These are phyloP conservation scores for Aphidius colemani DNA, from an alignment of 2,888 invertebrate genomes.

Conservation along the genomic window DNA sequence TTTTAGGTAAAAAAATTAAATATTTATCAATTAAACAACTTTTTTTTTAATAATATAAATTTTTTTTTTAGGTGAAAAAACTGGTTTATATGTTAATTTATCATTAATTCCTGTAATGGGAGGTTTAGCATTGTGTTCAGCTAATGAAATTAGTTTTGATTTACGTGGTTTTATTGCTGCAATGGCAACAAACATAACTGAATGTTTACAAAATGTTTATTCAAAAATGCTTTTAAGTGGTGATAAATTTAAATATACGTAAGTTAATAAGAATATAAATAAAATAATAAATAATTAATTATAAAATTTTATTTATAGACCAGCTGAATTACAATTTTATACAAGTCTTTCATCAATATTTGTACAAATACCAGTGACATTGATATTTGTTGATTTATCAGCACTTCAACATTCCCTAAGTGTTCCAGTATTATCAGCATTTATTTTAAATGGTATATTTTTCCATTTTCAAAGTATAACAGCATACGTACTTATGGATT, in stretches of 20 bases:
- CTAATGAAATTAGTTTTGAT: constrained; percentile 79
- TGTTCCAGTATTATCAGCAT: constrained; percentile 63
- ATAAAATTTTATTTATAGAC: constrained; percentile 60
- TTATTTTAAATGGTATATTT: constrained; percentile 73
- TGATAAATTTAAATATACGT: constrained; percentile 76
- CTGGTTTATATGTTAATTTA: constrained; percentile 71
- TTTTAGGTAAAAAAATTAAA: constrained; percentile 62
- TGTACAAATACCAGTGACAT: constrained; percentile 73
- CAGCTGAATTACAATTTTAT: constrained; percentile 79
- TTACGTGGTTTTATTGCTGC: constrained; percentile 74
- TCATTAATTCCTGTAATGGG: constrained; percentile 79
- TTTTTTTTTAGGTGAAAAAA: constrained; percentile 64
- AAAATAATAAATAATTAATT: neutral
- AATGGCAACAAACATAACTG: constrained; percentile 78
- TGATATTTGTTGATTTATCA: constrained; percentile 69
- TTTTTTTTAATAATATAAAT: neutral
- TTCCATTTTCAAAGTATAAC: constrained; percentile 83
- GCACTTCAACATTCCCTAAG: constrained; percentile 62
- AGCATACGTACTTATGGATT: constrained; percentile 79
- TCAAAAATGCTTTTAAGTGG: constrained; percentile 78
- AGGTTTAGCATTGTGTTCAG: constrained; percentile 75
- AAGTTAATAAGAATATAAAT: constrained; percentile 41
- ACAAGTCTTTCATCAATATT: constrained; percentile 75
- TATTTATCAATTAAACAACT: neutral
- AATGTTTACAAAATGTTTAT: constrained; percentile 80